Evolutionary conservation across 2,113 vertebrate species (phyloP).

Genomic region (Elephantulus edwardii): DNA sequence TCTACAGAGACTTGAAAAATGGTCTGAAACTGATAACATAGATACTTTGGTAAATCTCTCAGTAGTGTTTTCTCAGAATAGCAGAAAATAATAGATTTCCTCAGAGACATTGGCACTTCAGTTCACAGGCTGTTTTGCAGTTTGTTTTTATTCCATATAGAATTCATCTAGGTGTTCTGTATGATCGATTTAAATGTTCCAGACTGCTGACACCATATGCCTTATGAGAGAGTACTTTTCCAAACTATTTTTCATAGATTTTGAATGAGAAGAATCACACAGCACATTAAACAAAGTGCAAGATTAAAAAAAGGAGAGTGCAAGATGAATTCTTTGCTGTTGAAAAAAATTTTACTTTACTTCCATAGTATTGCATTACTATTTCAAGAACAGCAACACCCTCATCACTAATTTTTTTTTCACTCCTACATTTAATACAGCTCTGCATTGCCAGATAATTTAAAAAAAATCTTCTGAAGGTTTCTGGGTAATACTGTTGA

Average conservation of each 20-base stretch:
- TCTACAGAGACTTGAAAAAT: slow-evolving; percentile 37
- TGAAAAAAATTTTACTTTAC: slow-evolving; percentile 42
- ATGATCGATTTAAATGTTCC: slow-evolving; percentile 65
- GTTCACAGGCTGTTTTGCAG: slow-evolving; percentile 10
- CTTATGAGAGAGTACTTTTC: slow-evolving; percentile 53
- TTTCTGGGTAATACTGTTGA: slow-evolving; percentile 46
- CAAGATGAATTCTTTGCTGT: background rate
- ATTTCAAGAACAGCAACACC: background rate
- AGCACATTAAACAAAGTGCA: slow-evolving; percentile 51
- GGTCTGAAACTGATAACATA: slow-evolving; percentile 22
- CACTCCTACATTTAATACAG: background rate
- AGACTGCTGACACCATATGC: slow-evolving; percentile 72
- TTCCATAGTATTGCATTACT: slow-evolving; percentile 7
- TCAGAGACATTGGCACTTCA: slow-evolving; percentile 42
- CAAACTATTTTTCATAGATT: slow-evolving; percentile 68
- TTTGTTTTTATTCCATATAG: slow-evolving; percentile 56
- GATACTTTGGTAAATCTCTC: slow-evolving; percentile 56
- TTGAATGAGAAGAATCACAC: slow-evolving; percentile 56
- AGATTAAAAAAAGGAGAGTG: background rate
- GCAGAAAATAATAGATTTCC: slow-evolving; percentile 49
- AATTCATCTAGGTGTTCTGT: slow-evolving; percentile 64
- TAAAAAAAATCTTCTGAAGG: slow-evolving; percentile 33
- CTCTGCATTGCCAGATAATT: background rate
- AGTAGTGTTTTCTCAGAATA: slow-evolving; percentile 46
- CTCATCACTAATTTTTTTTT: background rate